Percentiles rank a stretch among this genome's conserved stretches.
Evolutionary conservation across 2,888 invertebrate species (phyloP).

Genomic region (Dascillus cervinus): DNA sequence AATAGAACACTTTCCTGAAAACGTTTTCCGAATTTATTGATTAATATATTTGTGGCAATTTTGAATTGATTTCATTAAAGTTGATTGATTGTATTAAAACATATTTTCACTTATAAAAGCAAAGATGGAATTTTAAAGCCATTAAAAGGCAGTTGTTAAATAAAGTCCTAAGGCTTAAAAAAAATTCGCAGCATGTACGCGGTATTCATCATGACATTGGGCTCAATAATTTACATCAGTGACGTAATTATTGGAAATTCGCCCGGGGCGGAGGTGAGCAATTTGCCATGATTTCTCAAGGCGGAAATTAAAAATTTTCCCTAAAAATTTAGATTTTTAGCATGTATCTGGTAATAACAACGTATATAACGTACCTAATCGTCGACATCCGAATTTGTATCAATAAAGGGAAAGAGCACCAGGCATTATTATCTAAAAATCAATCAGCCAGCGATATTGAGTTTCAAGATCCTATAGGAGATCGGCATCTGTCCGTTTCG

Average conservation of each 20-base stretch:
- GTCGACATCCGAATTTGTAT: constrained; percentile 56
- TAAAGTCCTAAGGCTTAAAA: too few relatives aligned
- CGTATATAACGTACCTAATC: constrained; percentile 56
- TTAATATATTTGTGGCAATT: too few relatives aligned
- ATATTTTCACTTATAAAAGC: too few relatives aligned
- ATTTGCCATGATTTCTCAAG: too few relatives aligned
- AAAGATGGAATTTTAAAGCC: too few relatives aligned
- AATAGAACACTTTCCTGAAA: too few relatives aligned
- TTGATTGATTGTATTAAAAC: too few relatives aligned
- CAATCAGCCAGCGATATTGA: constrained; percentile 24
- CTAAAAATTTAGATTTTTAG: constrained; percentile 57
- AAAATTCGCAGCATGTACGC: constrained; percentile 62
- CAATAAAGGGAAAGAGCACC: constrained; percentile 39
- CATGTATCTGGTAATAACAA: constrained; percentile 49
- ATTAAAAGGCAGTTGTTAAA: too few relatives aligned
- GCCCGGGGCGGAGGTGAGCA: constrained; percentile 50
- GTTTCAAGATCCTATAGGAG: constrained; percentile 27
- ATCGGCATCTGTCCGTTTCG: constrained; percentile 33
- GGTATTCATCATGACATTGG: constrained; percentile 58
- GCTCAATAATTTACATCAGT: constrained; percentile 55
- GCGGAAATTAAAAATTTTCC: constrained; percentile 7
- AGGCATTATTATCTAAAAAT: constrained; percentile 22
- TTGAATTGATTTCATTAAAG: too few relatives aligned
- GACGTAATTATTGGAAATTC: constrained; percentile 47
- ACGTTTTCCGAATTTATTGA: too few relatives aligned